Base-by-base conservation (phyloP, 1,140 invertebrate genomes). In the Pararge aegeria region DNA sequence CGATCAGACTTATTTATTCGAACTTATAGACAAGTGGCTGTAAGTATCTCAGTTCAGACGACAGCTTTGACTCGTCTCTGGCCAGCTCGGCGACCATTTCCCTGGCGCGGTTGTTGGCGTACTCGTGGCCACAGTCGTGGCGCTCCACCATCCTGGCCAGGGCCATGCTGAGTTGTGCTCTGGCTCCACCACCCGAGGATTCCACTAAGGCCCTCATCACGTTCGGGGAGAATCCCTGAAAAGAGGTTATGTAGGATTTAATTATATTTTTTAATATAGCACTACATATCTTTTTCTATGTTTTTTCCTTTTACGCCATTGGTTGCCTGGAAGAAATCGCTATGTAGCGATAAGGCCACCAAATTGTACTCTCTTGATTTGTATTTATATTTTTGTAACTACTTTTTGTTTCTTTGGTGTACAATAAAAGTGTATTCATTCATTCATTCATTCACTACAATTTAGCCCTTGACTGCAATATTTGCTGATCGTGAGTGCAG, bases 201-300 rank as follows among this genome's bases (percentile, higher is more conserved):
- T 90, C 88, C 2, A 78, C 78, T 0, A 93, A 71, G 10, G 80
- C 72, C 56, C 83, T 81, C 63, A 92, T 78, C 4, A 92, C 80
- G 5, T 76, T 74, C 0, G 87, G 79, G 4, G 90, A 84, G 67
- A 91, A 92, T 19, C 92, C 92, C 92, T 92, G 75, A 19, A 90
- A 76, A 13, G 4, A 27, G 7, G 19, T 49, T 5, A 49, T 12
- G 1, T 13, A 1, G 10, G 7, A 42, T 10, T 10, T 16, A 18
- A 19, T 2, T 2, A 19, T 18, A 42, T 4, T 2, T 7, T 18
- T 19, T 42, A 12, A n/a, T 5, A 10, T 37, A 37, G 34, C n/a
- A n/a, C n/a, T n/a, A n/a, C n/a, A n/a, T n/a, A n/a, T n/a, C n/a
- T n/a, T n/a, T n/a, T n/a, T n/a, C n/a, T n/a, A n/a, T n/a, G n/a